Conservation (phyloP, 2,797 vertebrate genomes). For the Muscicapa comitata region DNA sequence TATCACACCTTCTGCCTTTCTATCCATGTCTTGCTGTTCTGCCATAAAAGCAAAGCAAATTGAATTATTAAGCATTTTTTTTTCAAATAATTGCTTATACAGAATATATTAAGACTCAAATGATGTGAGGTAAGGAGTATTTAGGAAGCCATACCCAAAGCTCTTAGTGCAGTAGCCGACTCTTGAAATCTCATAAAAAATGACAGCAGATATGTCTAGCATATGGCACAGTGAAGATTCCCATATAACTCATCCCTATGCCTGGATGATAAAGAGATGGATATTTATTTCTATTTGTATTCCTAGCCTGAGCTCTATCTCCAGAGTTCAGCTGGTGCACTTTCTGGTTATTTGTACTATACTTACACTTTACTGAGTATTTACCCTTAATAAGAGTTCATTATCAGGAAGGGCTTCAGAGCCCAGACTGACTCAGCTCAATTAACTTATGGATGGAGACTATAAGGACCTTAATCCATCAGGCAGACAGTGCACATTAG, state of each 20-base stretch:
- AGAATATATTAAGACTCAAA: neutral
- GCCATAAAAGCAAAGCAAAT: neutral
- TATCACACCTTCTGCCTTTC: neutral
- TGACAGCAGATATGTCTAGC: neutral
- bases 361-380: neutral
- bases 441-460: constrained; percentile 14
- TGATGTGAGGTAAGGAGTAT: neutral
- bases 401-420: constrained; percentile 1
- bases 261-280: neutral
- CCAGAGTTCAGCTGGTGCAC: neutral
- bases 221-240: neutral
- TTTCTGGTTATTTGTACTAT: neutral
- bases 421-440: neutral
- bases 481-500: neutral
- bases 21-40: neutral
- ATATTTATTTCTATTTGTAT: neutral
- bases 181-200: neutral
- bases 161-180: neutral
- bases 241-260: neutral
- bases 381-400: constrained; percentile 10
- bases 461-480: constrained; percentile 25
- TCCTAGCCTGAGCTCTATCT: neutral
- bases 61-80: neutral
- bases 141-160: neutral
- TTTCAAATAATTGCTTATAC: neutral